These are phyloP conservation scores for Geotrypetes seraphini DNA, from an alignment of 2,797 vertebrate genomes.

Conservation along the genomic window DNA sequence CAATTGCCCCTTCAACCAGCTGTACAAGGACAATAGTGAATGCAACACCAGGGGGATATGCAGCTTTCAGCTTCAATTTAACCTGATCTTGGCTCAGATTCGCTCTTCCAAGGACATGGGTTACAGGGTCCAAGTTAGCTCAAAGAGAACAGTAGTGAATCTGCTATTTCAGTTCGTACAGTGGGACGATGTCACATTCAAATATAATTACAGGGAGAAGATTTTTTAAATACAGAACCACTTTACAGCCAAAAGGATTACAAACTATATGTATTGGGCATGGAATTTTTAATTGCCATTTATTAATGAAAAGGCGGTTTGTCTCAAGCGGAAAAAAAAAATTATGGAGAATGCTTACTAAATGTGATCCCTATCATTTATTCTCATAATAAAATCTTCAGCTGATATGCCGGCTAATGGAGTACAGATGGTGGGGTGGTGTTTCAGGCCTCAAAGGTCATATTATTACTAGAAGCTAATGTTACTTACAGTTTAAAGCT, in stretches of 20 bases:
- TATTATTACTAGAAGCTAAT: constrained; percentile 16
- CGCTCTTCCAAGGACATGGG: too few species aligned
- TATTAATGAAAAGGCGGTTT: constrained; percentile 1
- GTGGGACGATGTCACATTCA: too few species aligned
- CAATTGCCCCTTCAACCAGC: too few species aligned
- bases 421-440: constrained; percentile 18
- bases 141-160: too few species aligned
- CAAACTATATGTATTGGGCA: not conserved
- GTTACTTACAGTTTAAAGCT: constrained; percentile 18
- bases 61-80: too few species aligned
- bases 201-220: too few species aligned
- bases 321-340: constrained; percentile 4
- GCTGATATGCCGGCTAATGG: constrained; percentile 3
- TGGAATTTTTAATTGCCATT: not conserved
- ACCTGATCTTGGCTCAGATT: too few species aligned
- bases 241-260: not conserved
- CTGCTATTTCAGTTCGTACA: too few species aligned
- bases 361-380: constrained; percentile 1
- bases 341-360: constrained; percentile 9
- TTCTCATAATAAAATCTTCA: constrained; percentile 17
- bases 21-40: too few species aligned
- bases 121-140: too few species aligned
- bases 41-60: too few species aligned
- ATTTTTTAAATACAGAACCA: not conserved
- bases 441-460: constrained; percentile 22